Conservation (phyloP, 2,113 vertebrate genomes). For the Myiozetetes cayanensis region DNA sequence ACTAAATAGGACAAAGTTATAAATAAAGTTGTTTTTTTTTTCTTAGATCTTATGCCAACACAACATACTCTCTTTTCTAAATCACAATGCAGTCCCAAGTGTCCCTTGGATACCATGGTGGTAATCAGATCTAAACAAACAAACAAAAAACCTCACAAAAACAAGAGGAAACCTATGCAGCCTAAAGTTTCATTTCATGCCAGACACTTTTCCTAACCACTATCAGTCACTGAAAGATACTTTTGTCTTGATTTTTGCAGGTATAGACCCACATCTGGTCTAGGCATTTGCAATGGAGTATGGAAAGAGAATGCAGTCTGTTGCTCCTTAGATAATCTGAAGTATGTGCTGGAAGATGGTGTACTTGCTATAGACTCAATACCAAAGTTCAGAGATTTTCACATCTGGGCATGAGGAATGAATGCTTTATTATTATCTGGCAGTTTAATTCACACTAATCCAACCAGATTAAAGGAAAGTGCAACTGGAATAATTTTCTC, state of each 20-base stretch:
- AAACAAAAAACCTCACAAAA: background rate
- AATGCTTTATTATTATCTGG: background rate
- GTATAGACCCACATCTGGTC: background rate
- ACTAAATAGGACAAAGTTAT: background rate
- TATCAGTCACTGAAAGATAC: background rate
- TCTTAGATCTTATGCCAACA: background rate
- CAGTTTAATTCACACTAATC: background rate
- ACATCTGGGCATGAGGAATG: background rate
- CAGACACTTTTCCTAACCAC: background rate
- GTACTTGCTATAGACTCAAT: background rate
- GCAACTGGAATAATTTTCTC: background rate
- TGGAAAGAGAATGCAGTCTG: background rate
- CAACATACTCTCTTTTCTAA: background rate
- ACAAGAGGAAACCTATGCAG: accelerated
- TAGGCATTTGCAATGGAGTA: background rate
- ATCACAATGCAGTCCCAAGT: background rate
- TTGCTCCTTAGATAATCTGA: background rate
- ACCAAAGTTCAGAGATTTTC: background rate
- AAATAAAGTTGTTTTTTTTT: background rate
- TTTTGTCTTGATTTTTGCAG: background rate
- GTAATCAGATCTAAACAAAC: background rate
- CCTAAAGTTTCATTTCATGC: background rate
- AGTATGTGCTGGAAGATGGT: background rate
- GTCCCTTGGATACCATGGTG: background rate
- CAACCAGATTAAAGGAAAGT: background rate